Conservation (phyloP, 2,888 invertebrate genomes). For the Embidobia sp. region DNA sequence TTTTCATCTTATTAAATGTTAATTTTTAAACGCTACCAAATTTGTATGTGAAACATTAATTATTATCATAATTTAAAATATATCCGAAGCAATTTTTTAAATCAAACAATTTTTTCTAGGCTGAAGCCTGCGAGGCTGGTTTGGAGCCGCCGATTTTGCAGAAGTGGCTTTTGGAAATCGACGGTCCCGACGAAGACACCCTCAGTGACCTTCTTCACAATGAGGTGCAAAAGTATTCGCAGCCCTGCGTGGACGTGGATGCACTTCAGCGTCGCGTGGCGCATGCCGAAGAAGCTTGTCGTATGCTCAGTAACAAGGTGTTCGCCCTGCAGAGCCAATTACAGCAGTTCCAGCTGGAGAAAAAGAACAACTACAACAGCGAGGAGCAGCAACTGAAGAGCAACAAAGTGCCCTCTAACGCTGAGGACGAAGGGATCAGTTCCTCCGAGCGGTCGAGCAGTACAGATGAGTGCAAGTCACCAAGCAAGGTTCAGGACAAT, state of each 20-base stretch:
- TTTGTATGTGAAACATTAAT: no score
- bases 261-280: conserved; percentile 87
- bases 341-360: conserved; percentile 74
- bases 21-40: no score
- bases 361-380: conserved; percentile 73
- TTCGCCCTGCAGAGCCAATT: conserved; percentile 75
- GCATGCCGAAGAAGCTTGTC: conserved; percentile 84
- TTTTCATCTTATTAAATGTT: no score
- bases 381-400: conserved; percentile 77
- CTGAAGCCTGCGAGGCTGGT: conserved; percentile 80
- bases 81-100: not conserved
- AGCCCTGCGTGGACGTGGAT: conserved; percentile 90
- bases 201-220: conserved; percentile 78
- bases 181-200: conserved; percentile 74
- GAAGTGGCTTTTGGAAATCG: conserved; percentile 77
- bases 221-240: conserved; percentile 90
- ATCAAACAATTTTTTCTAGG: conserved; percentile 66
- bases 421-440: conserved; percentile 94
- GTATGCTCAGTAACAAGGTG: conserved; percentile 77
- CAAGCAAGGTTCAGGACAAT: conserved; percentile 82
- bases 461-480: conserved; percentile 83
- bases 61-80: no score
- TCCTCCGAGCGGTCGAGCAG: conserved; percentile 90
- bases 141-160: conserved; percentile 78
- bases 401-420: conserved; percentile 85